These are phyloP conservation scores for Temnothorax ravouxi DNA, from an alignment of 2,888 invertebrate species.

Conservation along the genomic window DNA sequence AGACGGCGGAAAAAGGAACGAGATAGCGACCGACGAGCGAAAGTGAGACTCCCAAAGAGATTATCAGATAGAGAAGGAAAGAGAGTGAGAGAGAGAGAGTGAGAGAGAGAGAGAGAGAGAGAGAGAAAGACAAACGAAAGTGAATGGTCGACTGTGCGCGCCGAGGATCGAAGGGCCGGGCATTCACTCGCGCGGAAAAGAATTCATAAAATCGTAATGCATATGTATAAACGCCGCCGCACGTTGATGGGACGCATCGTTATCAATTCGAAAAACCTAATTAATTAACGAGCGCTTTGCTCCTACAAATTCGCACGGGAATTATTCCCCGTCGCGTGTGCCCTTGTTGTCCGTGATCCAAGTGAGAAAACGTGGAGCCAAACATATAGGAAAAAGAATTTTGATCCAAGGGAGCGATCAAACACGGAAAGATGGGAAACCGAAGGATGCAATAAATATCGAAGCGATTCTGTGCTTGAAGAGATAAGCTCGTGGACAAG, in stretches of 20 bases:
- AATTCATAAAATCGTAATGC: conserved; percentile 60
- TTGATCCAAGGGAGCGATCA: conserved; percentile 12
- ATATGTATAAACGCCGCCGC: conserved; percentile 57
- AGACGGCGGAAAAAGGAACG: conserved; percentile 45
- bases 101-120: conserved; percentile 31
- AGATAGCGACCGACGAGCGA: conserved; percentile 34
- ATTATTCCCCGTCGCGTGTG: background rate
- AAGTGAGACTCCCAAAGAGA: conserved; percentile 46
- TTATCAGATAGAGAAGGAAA: conserved; percentile 36
- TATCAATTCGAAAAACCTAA: conserved; percentile 68
- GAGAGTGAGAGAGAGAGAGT: background rate
- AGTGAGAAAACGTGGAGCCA: background rate
- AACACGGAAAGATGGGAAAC: background rate
- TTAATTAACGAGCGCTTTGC: conserved; percentile 67
- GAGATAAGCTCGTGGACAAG: conserved; percentile 57
- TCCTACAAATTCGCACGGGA: conserved; percentile 20
- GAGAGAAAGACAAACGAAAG: conserved; percentile 12
- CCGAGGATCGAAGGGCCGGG: background rate
- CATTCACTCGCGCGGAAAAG: conserved; percentile 10
- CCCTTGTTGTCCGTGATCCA: background rate
- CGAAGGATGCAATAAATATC: conserved; percentile 77
- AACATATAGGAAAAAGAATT: background rate
- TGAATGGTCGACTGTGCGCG: conserved; percentile 23
- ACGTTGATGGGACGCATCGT: conserved; percentile 61
- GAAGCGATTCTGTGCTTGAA: conserved; percentile 65